phyloP scores from a whole-genome alignment of 2,113 vertebrate genomes.

The Sinosuthora webbiana region DNA sequence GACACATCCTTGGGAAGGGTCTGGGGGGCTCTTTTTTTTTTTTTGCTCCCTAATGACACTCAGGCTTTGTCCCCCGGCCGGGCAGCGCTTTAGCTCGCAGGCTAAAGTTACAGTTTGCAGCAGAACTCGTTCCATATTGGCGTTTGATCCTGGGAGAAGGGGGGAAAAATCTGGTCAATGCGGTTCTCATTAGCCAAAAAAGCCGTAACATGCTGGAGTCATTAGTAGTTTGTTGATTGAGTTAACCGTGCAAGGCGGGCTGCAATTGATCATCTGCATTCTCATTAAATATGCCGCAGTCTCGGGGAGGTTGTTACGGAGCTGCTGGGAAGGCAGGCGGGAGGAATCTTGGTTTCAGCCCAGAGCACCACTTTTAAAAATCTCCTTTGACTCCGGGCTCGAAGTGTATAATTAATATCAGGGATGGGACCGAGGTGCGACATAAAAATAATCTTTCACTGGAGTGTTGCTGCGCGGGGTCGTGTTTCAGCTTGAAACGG shows the following conservation, averaged over 20 bases:
- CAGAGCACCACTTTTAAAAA: background rate
- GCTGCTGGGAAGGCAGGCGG: background rate
- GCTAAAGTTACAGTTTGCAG: slow-evolving; percentile 35
- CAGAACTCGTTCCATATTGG: slow-evolving; percentile 54
- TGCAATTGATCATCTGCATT: slow-evolving; percentile 63
- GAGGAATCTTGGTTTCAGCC: background rate
- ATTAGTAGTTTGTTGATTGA: slow-evolving; percentile 64
- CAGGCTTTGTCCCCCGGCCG: background rate
- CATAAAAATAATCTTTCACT: background rate
- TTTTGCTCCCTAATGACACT: background rate
- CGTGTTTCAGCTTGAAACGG: background rate
- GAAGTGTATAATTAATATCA: background rate
- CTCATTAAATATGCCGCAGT: slow-evolving; percentile 43
- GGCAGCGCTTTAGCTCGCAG: background rate
- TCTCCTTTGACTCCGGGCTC: background rate
- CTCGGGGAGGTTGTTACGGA: background rate
- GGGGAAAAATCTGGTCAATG: slow-evolving; percentile 40
- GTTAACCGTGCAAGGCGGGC: slow-evolving; percentile 53
- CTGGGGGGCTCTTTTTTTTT: background rate
- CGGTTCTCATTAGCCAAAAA: slow-evolving; percentile 48
- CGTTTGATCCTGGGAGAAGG: slow-evolving; percentile 45
- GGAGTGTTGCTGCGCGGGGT: fast-evolving
- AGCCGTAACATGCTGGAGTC: slow-evolving; percentile 48
- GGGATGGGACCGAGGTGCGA: slow-evolving; percentile 13
- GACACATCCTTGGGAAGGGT: background rate